These are phyloP conservation scores for Coptodon bakossiorum DNA, from an alignment of 2,113 vertebrate genomes.

Conservation along the genomic window DNA sequence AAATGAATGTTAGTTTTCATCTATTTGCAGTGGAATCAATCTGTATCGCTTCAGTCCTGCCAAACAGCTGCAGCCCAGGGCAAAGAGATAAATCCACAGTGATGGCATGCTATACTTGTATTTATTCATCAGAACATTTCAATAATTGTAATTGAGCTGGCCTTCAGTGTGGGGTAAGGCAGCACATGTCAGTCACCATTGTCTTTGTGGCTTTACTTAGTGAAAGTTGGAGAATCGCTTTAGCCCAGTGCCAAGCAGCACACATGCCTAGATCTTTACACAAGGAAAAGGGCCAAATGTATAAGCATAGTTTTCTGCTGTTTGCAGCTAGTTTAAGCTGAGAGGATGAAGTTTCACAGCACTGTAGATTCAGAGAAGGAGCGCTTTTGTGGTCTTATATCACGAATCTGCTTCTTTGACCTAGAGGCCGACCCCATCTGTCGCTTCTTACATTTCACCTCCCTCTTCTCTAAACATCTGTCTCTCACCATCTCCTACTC, in stretches of 20 bases:
- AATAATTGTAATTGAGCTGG: background rate
- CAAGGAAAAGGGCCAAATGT: background rate
- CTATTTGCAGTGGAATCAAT: background rate
- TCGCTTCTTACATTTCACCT: background rate
- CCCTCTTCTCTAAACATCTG: background rate
- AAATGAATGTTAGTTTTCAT: background rate
- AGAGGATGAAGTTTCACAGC: background rate
- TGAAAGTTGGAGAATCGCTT: background rate
- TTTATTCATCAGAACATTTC: constrained; percentile 14
- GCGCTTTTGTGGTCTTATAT: background rate
- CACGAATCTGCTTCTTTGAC: background rate
- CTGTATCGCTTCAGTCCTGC: background rate
- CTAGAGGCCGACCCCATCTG: background rate
- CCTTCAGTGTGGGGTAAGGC: background rate
- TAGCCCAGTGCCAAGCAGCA: background rate
- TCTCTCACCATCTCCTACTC: background rate
- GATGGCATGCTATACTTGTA: background rate
- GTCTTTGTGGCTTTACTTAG: background rate
- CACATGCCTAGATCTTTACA: background rate
- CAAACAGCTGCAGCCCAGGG: background rate
- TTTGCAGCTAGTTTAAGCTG: background rate
- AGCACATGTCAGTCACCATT: background rate
- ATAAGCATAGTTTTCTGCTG: background rate
- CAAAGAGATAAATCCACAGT: constrained; percentile 11
- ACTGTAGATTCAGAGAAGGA: background rate